Percentiles rank a stretch among this genome's conserved stretches.
Evolutionary conservation across 2,797 vertebrate genomes (phyloP).

Genomic region (Parambassis ranga): DNA sequence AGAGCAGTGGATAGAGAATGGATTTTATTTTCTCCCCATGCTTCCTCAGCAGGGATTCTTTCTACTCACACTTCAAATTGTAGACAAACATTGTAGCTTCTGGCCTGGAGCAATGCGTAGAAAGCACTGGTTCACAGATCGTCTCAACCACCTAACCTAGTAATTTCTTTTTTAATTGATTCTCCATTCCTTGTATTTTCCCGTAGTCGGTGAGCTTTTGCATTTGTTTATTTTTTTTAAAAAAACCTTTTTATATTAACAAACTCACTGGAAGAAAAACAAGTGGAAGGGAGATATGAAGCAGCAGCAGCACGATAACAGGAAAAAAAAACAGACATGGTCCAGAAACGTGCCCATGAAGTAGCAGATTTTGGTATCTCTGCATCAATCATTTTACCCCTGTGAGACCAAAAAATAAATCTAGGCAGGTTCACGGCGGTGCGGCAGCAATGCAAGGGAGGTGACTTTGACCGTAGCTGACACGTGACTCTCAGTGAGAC

Average conservation of each 20-base stretch:
- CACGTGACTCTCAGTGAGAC: constrained; percentile 15
- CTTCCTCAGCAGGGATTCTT: constrained; percentile 11
- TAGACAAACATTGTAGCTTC: constrained; percentile 11
- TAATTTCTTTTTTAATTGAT: neutral
- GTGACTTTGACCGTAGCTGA: constrained; percentile 20
- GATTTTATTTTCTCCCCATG: neutral
- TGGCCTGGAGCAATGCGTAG: neutral
- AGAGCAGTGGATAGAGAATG: neutral
- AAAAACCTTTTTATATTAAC: neutral
- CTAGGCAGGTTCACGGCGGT: constrained; percentile 1
- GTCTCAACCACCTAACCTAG: neutral
- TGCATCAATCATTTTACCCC: neutral
- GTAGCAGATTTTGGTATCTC: neutral
- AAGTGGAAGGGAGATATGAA: neutral
- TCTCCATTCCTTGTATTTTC: neutral
- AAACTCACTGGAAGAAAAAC: neutral
- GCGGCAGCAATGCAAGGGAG: neutral
- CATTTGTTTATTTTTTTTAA: neutral
- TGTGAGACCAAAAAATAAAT: constrained; percentile 9
- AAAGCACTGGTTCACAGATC: neutral
- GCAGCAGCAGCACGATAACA: neutral
- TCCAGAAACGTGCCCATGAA: no score
- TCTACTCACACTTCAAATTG: neutral
- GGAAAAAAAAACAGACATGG: no score
- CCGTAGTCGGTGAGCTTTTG: neutral